A percentile compares a stretch with the other conserved stretches of the same genome.
phyloP scores from a whole-genome alignment of 2,113 vertebrate genomes.

The Emydura subglobosa region DNA sequence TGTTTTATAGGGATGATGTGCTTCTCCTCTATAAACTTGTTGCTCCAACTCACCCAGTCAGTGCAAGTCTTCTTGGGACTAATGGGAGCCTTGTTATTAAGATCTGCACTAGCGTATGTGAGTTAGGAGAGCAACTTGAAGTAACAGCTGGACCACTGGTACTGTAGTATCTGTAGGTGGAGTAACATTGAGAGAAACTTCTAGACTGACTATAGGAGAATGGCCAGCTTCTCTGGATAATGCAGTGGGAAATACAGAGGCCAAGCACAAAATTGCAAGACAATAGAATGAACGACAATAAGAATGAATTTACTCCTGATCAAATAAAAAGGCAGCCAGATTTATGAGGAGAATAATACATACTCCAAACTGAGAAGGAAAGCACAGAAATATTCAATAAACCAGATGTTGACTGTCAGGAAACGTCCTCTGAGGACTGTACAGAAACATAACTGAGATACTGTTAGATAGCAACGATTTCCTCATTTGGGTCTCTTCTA shows the following conservation, averaged over 20 bases:
- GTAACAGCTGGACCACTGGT: slow-evolving; percentile 52
- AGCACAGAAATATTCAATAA: slow-evolving; percentile 66
- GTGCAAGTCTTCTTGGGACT: slow-evolving; percentile 27
- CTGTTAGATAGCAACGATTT: slow-evolving; percentile 30
- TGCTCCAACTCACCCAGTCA: slow-evolving; percentile 15
- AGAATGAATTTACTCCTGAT: neutral
- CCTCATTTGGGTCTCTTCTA: slow-evolving; percentile 22
- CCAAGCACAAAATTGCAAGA: slow-evolving; percentile 8
- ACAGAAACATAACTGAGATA: slow-evolving; percentile 59
- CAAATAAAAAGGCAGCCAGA: slow-evolving; percentile 32
- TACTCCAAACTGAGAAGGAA: neutral
- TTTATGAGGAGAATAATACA: slow-evolving; percentile 62
- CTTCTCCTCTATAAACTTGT: slow-evolving; percentile 20
- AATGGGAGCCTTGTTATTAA: slow-evolving; percentile 54
- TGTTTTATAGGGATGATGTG: slow-evolving; percentile 42
- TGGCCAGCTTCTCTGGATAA: slow-evolving; percentile 62
- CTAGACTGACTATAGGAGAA: slow-evolving; percentile 72
- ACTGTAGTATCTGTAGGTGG: slow-evolving; percentile 56
- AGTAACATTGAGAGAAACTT: slow-evolving; percentile 62
- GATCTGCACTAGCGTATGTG: slow-evolving; percentile 51
- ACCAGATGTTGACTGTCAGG: slow-evolving; percentile 65
- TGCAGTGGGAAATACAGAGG: slow-evolving; percentile 28
- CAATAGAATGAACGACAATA: neutral
- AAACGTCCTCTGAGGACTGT: slow-evolving; percentile 55
- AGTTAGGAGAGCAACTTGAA: slow-evolving; percentile 27